phyloP scores from a whole-genome alignment of 1,140 invertebrate genomes.

The Laodelphax striatellus region DNA sequence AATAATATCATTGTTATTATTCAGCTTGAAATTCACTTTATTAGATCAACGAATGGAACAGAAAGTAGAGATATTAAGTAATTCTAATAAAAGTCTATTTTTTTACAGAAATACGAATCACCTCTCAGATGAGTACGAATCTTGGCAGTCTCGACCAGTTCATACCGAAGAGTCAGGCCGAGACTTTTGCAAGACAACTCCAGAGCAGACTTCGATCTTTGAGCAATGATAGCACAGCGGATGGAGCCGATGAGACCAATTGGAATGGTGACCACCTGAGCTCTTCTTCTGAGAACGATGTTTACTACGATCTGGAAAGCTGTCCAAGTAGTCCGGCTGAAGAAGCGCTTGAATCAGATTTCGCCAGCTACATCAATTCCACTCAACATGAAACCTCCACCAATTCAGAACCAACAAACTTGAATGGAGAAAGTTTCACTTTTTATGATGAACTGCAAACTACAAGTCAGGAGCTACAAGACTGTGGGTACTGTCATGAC shows the following conservation, averaged over 20 bases:
- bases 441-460: too few relatives aligned
- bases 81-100: too few relatives aligned
- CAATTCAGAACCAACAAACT: too few relatives aligned
- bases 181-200: slow-evolving; percentile 7
- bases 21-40: too few relatives aligned
- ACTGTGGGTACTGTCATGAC: too few relatives aligned
- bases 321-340: slow-evolving; percentile 3
- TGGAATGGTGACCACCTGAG: neutral
- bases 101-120: neutral
- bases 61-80: too few relatives aligned
- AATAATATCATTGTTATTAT: too few relatives aligned
- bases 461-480: too few relatives aligned
- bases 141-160: neutral
- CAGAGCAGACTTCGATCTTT: slow-evolving; percentile 6
- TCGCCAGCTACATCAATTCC: neutral
- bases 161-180: slow-evolving; percentile 3
- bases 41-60: too few relatives aligned
- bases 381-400: too few relatives aligned
- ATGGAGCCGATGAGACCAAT: neutral
- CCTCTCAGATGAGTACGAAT: slow-evolving; percentile 8
- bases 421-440: too few relatives aligned
- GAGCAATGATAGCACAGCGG: neutral
- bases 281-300: slow-evolving; percentile 3
- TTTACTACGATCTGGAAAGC: slow-evolving; percentile 7
- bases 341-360: slow-evolving; percentile 8